These are phyloP conservation scores for Megaceryle maxima DNA, from an alignment of 2,113 vertebrate genomes.

Conservation along the genomic window DNA sequence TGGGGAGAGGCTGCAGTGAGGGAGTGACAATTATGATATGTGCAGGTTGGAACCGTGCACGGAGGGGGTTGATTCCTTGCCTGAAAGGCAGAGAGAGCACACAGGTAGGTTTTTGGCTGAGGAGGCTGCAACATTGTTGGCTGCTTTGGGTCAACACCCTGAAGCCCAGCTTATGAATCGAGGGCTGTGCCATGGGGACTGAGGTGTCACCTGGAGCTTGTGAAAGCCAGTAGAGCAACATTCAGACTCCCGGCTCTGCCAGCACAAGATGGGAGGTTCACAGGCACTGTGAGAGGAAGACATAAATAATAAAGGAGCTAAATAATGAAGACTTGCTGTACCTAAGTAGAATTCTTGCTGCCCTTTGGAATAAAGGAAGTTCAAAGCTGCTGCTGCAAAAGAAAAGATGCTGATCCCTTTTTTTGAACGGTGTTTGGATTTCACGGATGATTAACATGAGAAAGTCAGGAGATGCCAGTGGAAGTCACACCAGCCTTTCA, in stretches of 20 bases:
- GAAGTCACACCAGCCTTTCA: not conserved
- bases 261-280: not conserved
- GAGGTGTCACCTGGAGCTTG: not conserved
- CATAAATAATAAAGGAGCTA: constrained; percentile 51
- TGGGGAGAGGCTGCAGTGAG: not conserved
- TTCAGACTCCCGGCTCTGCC: not conserved
- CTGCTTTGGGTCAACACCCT: not conserved
- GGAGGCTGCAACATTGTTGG: not conserved
- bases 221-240: not conserved
- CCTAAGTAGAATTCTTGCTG: constrained; percentile 32
- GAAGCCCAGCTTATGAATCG: not conserved
- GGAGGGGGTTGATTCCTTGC: not conserved
- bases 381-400: constrained; percentile 17
- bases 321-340: constrained; percentile 23
- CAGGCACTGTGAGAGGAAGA: constrained; percentile 10
- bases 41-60: not conserved
- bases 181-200: not conserved
- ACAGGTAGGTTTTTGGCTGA: not conserved
- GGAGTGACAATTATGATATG: not conserved
- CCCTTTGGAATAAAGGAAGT: constrained; percentile 26
- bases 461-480: not conserved
- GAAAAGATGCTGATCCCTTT: not conserved
- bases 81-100: not conserved
- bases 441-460: not conserved
- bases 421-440: constrained; percentile 6